Evolutionary conservation across 2,113 vertebrate species (phyloP).

Genomic region (Amphiprion percula): DNA sequence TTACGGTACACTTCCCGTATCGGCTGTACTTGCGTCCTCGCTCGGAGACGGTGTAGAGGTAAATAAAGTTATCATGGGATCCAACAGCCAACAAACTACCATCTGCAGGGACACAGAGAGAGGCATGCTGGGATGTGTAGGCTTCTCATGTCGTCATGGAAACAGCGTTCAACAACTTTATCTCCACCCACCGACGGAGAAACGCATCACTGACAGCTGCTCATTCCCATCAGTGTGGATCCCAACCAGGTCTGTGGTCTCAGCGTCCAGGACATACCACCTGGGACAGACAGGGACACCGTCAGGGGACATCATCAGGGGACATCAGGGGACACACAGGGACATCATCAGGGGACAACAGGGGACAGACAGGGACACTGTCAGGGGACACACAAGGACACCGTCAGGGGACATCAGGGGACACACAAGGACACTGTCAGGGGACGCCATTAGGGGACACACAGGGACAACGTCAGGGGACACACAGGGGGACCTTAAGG

Average conservation of each 20-base stretch:
- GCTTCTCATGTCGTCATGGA: background rate
- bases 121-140: constrained; percentile 35
- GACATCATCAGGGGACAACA: too few relatives aligned
- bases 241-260: constrained; percentile 94
- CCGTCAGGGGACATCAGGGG: too few relatives aligned
- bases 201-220: constrained; percentile 97
- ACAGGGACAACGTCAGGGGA: too few relatives aligned
- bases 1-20: constrained; percentile 94
- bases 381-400: too few relatives aligned
- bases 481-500: too few relatives aligned
- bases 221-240: constrained; percentile 99
- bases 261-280: constrained; percentile 98
- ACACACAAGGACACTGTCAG: too few relatives aligned
- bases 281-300: constrained; percentile 72
- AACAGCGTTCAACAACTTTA: background rate
- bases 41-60: constrained; percentile 95
- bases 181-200: constrained; percentile 90
- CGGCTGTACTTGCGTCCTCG: constrained; percentile 96
- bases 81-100: constrained; percentile 95
- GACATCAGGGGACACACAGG: too few relatives aligned
- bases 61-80: constrained; percentile 99
- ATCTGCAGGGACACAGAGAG: constrained; percentile 81
- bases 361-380: too few relatives aligned
- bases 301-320: too few relatives aligned
- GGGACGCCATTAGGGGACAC: too few relatives aligned